phyloP scores from a whole-genome alignment of 23 tunicate genomes.

The Botrylloides violaceus region DNA sequence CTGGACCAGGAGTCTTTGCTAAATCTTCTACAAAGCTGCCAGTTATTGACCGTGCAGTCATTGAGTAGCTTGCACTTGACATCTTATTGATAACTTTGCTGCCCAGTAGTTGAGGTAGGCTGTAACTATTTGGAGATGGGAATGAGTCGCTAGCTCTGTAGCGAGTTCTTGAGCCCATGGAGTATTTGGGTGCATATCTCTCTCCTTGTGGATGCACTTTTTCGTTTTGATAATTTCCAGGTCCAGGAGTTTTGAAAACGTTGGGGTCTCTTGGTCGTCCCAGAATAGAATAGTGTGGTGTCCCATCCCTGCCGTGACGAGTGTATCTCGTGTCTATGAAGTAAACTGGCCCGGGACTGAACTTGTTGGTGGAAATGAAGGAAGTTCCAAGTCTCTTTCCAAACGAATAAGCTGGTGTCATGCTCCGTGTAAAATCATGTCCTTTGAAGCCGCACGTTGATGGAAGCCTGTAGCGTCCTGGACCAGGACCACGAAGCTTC shows the following conservation, averaged over 20 bases:
- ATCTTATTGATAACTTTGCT: conserved; percentile 75
- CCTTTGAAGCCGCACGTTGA: conserved; percentile 77
- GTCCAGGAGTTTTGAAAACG: conserved; percentile 85
- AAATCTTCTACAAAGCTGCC: conserved; percentile 87
- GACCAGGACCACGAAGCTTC: conserved; percentile 80
- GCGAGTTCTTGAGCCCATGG: conserved; percentile 78
- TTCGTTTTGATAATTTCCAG: conserved; percentile 85
- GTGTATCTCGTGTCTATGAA: conserved; percentile 68
- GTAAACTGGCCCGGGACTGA: conserved; percentile 87
- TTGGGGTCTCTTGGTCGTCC: conserved; percentile 74
- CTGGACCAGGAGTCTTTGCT: conserved; percentile 93
- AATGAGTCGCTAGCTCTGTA: conserved; percentile 69
- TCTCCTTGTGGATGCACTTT: conserved; percentile 82
- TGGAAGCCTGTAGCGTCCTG: conserved; percentile 83
- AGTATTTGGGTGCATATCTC: conserved; percentile 66
- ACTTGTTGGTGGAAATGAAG: conserved; percentile 37
- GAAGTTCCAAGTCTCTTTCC: conserved; percentile 66
- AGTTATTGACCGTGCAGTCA: conserved; percentile 65
- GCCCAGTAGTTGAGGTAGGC: conserved; percentile 66
- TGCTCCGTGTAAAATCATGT: conserved; percentile 63
- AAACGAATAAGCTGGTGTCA: conserved; percentile 81
- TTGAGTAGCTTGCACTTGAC: conserved; percentile 65
- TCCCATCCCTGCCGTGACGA: conserved; percentile 79
- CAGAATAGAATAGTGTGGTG: conserved; percentile 74
- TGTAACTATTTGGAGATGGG: conserved; percentile 83